Conservation (phyloP, 2,113 vertebrate species). For the Gymnarchus niloticus region DNA sequence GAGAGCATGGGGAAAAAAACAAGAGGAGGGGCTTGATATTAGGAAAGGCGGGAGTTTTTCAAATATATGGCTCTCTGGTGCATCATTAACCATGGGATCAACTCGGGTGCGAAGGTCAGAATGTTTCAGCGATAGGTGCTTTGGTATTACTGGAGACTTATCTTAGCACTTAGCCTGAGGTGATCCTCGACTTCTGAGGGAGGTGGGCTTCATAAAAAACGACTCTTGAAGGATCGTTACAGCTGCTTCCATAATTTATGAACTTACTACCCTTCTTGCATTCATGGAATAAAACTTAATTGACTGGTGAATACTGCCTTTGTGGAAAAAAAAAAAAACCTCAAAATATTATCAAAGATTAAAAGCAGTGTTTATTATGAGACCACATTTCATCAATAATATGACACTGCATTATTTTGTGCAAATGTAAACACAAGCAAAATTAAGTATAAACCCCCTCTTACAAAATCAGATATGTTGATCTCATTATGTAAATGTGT, state of each 20-base stretch:
- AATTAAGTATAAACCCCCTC: too few species aligned
- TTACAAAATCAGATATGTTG: too few species aligned
- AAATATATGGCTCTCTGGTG: neutral
- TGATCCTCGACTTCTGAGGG: neutral
- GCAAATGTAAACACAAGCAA: too few species aligned
- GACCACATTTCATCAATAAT: too few species aligned
- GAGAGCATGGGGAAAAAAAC: neutral
- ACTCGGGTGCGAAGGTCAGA: neutral
- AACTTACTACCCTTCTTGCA: neutral
- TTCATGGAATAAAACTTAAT: neutral
- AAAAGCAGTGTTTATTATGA: too few species aligned
- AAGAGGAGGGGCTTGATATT: neutral
- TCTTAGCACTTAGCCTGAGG: neutral
- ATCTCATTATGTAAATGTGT: too few species aligned
- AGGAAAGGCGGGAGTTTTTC: neutral
- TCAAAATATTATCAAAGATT: too few species aligned
- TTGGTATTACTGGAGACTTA: neutral
- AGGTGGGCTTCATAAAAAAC: neutral
- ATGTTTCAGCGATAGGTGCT: neutral
- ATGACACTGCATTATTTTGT: too few species aligned
- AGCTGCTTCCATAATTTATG: neutral
- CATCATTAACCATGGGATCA: neutral
- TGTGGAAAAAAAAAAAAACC: neutral
- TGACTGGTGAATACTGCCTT: neutral
- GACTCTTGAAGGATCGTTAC: neutral